Percentiles rank a stretch among this genome's conserved stretches.
Conservation (phyloP, 2,797 vertebrate genomes). For the Gobio occitaniae region DNA sequence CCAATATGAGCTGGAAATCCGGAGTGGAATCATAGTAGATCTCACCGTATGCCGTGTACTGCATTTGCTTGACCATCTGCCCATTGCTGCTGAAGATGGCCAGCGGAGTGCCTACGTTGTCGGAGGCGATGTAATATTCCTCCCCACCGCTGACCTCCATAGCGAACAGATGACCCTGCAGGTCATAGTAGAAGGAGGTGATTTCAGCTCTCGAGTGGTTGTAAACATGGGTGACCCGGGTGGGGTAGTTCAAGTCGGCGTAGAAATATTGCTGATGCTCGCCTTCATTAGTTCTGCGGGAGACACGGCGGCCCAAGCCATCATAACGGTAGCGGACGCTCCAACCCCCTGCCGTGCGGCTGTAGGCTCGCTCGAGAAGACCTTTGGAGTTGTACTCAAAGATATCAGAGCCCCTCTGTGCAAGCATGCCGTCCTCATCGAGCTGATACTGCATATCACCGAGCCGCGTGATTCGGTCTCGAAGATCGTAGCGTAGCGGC, state of each 20-base stretch:
- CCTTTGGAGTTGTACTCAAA: constrained; percentile 92
- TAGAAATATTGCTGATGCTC: constrained; percentile 90
- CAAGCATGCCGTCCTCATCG: constrained; percentile 86
- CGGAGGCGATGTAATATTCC: constrained; percentile 87
- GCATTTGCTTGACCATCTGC: constrained; percentile 86
- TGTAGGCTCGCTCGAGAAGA: constrained; percentile 85
- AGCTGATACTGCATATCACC: constrained; percentile 88
- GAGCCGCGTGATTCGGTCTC: constrained; percentile 86
- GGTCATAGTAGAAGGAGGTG: constrained; percentile 87
- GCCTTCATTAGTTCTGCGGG: constrained; percentile 83
- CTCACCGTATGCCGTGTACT: constrained; percentile 79
- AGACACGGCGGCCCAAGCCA: constrained; percentile 85
- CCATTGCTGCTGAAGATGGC: constrained; percentile 90
- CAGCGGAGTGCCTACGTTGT: constrained; percentile 87
- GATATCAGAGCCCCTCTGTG: constrained; percentile 83
- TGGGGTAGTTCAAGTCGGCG: constrained; percentile 88
- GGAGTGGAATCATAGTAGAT: constrained; percentile 88
- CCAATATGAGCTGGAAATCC: constrained; percentile 87
- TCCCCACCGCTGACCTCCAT: constrained; percentile 91
- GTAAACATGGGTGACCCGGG: constrained; percentile 86
- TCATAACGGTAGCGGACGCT: constrained; percentile 87
- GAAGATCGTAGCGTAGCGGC: constrained; percentile 87
- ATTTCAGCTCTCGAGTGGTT: constrained; percentile 90
- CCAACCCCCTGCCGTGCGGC: constrained; percentile 83
- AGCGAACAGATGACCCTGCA: constrained; percentile 90